These are phyloP conservation scores for Pyralis farinalis DNA, from an alignment of 2,888 invertebrate genomes.

Conservation along the genomic window DNA sequence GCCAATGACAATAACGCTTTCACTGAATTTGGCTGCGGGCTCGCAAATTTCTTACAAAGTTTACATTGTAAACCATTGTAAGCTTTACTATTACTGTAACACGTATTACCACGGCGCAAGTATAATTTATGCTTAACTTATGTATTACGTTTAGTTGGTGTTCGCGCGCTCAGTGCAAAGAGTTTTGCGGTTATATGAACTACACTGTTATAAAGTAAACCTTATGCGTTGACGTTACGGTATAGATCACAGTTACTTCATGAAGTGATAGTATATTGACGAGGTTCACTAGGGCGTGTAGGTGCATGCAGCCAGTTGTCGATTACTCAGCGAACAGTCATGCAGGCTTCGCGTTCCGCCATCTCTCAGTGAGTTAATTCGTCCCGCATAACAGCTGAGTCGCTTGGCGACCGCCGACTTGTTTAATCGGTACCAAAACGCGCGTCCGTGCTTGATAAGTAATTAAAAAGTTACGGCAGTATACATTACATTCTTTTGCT, in stretches of 20 bases:
- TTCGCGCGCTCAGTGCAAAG: neutral
- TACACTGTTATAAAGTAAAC: neutral
- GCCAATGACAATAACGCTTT: constrained; percentile 35
- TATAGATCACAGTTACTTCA: constrained; percentile 12
- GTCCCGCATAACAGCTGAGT: constrained; percentile 47
- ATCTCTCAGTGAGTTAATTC: constrained; percentile 43
- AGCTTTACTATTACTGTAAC: constrained; percentile 5
- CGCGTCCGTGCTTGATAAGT: constrained; percentile 8
- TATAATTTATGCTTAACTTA: constrained; percentile 9
- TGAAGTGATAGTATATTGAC: constrained; percentile 3
- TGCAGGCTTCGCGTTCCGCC: constrained; percentile 52
- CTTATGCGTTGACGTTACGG: constrained; percentile 3
- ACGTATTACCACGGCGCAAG: constrained; percentile 11
- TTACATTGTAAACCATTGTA: constrained; percentile 7
- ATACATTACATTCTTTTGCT: constrained; percentile 11
- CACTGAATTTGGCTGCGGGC: constrained; percentile 36
- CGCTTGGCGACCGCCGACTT: constrained; percentile 61
- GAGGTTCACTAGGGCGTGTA: constrained; percentile 46
- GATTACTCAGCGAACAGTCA: constrained; percentile 69
- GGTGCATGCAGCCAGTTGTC: constrained; percentile 51
- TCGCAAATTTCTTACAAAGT: constrained; percentile 25
- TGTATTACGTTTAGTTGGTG: neutral
- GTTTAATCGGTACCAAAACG: constrained; percentile 63
- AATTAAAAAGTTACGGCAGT: constrained; percentile 19
- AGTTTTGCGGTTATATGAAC: neutral